A percentile compares a stretch with the other conserved stretches of the same genome.
These are phyloP conservation scores for Drosophila triauraria DNA, from an alignment of 1,140 invertebrate genomes.

Conservation along the genomic window DNA sequence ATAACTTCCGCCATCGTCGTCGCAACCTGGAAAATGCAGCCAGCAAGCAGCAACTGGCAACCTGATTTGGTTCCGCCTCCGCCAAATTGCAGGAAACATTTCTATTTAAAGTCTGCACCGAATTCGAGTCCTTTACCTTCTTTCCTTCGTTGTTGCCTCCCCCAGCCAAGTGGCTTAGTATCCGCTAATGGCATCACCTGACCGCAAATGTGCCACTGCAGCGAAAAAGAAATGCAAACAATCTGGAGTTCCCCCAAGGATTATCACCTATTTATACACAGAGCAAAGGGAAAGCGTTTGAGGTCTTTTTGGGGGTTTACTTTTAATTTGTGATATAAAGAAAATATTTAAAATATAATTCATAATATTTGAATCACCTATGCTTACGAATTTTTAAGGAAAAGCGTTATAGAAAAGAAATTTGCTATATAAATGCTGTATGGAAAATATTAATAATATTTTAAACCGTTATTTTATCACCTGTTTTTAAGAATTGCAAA, in stretches of 20 bases:
- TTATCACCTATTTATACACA: background rate
- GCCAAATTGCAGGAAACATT: slow-evolving; percentile 77
- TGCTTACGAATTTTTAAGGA: too few relatives aligned
- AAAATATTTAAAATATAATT: too few relatives aligned
- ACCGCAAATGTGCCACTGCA: slow-evolving; percentile 29
- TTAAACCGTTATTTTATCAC: too few relatives aligned
- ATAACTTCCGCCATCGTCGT: slow-evolving; percentile 70
- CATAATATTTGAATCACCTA: too few relatives aligned
- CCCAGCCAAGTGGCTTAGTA: slow-evolving; percentile 22
- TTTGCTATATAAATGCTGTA: too few relatives aligned
- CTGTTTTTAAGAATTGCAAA: too few relatives aligned
- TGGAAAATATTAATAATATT: too few relatives aligned
- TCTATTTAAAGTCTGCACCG: slow-evolving; percentile 65
- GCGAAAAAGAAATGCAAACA: slow-evolving; percentile 7
- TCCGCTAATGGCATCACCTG: slow-evolving; percentile 48
- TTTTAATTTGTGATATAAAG: too few relatives aligned
- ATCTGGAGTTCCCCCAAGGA: background rate
- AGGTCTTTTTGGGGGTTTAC: too few relatives aligned
- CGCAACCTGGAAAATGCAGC: slow-evolving; percentile 9
- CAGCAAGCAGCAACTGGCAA: slow-evolving; percentile 32
- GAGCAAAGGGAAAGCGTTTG: background rate
- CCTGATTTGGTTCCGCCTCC: slow-evolving; percentile 66
- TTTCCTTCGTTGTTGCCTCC: too few relatives aligned
- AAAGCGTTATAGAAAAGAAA: too few relatives aligned
- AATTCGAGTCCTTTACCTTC: slow-evolving; percentile 10